Percentiles rank a stretch among this genome's conserved stretches.
Conservation (phyloP, 1,140 invertebrate species). For the Drosophila pandora region DNA sequence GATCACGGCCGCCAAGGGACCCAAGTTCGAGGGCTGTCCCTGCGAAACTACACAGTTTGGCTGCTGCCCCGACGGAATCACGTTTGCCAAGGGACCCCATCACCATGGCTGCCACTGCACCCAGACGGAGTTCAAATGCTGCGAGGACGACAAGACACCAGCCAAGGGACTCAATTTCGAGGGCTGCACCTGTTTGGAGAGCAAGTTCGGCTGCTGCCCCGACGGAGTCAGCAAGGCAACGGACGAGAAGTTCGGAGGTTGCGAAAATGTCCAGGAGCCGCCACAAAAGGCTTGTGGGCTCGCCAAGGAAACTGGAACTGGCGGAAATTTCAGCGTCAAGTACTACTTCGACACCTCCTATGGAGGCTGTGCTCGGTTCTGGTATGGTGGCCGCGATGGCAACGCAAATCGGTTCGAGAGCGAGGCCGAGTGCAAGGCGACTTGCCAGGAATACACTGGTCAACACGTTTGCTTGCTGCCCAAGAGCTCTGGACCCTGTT, state of each 20-base stretch:
- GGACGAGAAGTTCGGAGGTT: slow-evolving; percentile 93
- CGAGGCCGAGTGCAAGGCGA: slow-evolving; percentile 93
- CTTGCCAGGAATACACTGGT: slow-evolving; percentile 93
- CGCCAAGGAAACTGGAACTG: slow-evolving; percentile 90
- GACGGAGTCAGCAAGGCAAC: slow-evolving; percentile 91
- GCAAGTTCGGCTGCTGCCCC: slow-evolving; percentile 93
- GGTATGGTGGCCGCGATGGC: slow-evolving; percentile 97
- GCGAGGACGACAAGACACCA: slow-evolving; percentile 91
- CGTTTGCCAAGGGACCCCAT: slow-evolving; percentile 90
- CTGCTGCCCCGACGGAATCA: slow-evolving; percentile 96
- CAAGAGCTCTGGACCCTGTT: slow-evolving; percentile 92
- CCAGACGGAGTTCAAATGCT: slow-evolving; percentile 92
- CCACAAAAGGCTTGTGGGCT: slow-evolving; percentile 90
- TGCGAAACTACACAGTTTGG: slow-evolving; percentile 96
- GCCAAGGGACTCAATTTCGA: slow-evolving; percentile 88
- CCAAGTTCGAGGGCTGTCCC: slow-evolving; percentile 91
- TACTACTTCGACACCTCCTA: slow-evolving; percentile 96
- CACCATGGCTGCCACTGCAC: slow-evolving; percentile 92
- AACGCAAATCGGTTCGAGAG: slow-evolving; percentile 94
- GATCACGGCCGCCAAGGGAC: slow-evolving; percentile 88
- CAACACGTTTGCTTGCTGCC: slow-evolving; percentile 93
- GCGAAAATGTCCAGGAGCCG: slow-evolving; percentile 87
- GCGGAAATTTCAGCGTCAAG: slow-evolving; percentile 92
- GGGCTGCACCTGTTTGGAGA: slow-evolving; percentile 91
- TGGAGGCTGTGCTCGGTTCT: slow-evolving; percentile 95